Evolutionary conservation across 2,888 invertebrate species (phyloP).

Genomic region (Tachina lurida): DNA sequence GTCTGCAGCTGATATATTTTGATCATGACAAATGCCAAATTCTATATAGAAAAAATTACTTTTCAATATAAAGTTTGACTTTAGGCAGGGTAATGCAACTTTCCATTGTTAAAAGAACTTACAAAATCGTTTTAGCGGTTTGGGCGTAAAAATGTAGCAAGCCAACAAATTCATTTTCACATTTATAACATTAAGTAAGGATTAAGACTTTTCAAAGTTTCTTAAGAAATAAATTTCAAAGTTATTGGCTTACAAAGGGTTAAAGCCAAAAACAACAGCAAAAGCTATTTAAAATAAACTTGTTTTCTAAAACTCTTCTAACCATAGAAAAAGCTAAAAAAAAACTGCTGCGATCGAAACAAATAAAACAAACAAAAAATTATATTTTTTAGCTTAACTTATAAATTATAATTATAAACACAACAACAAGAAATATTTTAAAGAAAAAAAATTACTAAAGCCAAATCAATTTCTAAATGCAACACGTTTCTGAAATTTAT

Average conservation of each 20-base stretch:
- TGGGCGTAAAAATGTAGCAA: too few species aligned
- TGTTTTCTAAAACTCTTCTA: conserved; percentile 66
- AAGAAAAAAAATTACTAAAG: conserved; percentile 25
- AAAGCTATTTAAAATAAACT: conserved; percentile 48
- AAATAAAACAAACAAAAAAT: conserved; percentile 53
- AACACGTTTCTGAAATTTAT: conserved; percentile 65
- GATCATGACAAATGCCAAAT: too few species aligned
- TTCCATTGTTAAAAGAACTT: too few species aligned
- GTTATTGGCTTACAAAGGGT: not conserved
- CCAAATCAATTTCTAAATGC: conserved; percentile 49
- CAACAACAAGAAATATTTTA: conserved; percentile 52
- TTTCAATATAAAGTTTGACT: too few species aligned
- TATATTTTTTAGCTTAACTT: conserved; percentile 55
- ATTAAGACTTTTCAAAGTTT: not conserved
- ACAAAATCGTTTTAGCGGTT: too few species aligned
- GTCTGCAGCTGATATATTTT: too few species aligned
- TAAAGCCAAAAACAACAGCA: conserved; percentile 48
- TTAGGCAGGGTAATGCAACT: too few species aligned
- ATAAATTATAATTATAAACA: too few species aligned
- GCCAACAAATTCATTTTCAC: too few species aligned
- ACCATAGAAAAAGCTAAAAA: conserved; percentile 29
- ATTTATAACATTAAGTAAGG: too few species aligned
- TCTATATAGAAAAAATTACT: too few species aligned
- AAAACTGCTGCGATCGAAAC: conserved; percentile 34
- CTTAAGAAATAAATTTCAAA: not conserved